These are phyloP conservation scores for Cichlasoma orientale DNA, from an alignment of 2,797 vertebrate species.

Conservation along the genomic window DNA sequence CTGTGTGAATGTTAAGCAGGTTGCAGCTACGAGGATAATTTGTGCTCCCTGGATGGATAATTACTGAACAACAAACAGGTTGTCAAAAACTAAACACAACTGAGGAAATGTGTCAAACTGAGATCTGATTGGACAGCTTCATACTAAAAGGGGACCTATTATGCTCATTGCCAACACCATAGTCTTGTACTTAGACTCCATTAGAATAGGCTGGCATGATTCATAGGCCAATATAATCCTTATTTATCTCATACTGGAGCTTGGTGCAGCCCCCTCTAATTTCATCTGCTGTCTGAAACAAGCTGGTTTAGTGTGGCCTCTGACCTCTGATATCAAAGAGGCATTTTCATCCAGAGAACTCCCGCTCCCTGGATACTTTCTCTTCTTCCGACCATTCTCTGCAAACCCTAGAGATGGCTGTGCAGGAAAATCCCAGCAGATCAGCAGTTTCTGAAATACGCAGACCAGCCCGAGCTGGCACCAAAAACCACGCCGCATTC, in stretches of 20 bases:
- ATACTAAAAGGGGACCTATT: conserved; percentile 6
- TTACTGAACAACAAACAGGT: conserved; percentile 22
- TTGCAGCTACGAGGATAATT: conserved; percentile 38
- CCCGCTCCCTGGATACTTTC: background rate
- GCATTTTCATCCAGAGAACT: background rate
- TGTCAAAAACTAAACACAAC: conserved; percentile 4
- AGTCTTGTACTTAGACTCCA: background rate
- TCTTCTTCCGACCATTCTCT: background rate
- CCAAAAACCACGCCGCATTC: background rate
- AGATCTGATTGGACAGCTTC: conserved; percentile 9
- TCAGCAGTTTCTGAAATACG: background rate
- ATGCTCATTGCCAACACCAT: background rate
- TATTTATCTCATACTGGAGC: background rate
- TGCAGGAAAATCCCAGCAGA: background rate
- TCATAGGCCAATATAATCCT: background rate
- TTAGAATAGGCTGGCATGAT: background rate
- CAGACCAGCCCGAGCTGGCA: background rate
- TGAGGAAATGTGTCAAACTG: background rate
- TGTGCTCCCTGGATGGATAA: conserved; percentile 33
- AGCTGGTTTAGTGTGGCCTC: background rate
- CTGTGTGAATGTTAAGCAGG: conserved; percentile 47
- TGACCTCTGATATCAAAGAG: background rate
- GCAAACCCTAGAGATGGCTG: background rate
- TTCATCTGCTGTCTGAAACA: conserved; percentile 2
- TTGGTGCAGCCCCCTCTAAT: background rate